Evolutionary conservation across 2,888 invertebrate species (phyloP), one percentile per base, ranked within the genome.

Genomic region (Philaethria dido): DNA sequence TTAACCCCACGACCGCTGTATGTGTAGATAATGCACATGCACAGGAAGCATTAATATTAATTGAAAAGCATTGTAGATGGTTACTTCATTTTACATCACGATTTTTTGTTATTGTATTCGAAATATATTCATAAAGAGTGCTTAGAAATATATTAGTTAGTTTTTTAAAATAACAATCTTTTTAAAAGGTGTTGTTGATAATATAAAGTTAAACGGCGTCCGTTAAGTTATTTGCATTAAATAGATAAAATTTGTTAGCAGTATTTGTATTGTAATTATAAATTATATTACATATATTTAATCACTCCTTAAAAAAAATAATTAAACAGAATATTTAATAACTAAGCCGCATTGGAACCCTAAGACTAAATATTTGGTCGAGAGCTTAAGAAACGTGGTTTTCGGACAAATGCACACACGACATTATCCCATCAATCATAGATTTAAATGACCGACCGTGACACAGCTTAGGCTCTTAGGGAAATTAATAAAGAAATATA

Each of bases 341-440:
- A 25, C 25, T 9, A n/a, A n/a, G n/a, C n/a, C n/a, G n/a, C n/a
- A n/a, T n/a, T n/a, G n/a, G n/a, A n/a, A n/a, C 25, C 16, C 25
- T 29, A 50, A 29, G 50, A 16, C 16, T 52, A 16, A 52, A 52
- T 55, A 55, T 55, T 55, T 55, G 39, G 22, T 22, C 39, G 18
- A 22, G 22, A 55, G 39, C 39, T 57, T 25, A 16, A 11, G 42
- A 22, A 57, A 42, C 42, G 42, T 42, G 22, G 39, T 25, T 25
- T 25, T 16, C 42, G 50, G 48, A 57, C 70, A 75, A 68, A 66
- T 66, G 73, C 69, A 68, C 69, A 79, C 82, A 84, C 82, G 84
- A 79, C 83, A 84, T 75, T 69, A 66, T 69, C 68, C 76, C 83
- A 88, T 89, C 87, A 86, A 88, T 89, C 89, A 87, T 75, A 73